Evolutionary conservation across 2,888 invertebrate genomes (phyloP).

Genomic region (Eupithecia insigniata): DNA sequence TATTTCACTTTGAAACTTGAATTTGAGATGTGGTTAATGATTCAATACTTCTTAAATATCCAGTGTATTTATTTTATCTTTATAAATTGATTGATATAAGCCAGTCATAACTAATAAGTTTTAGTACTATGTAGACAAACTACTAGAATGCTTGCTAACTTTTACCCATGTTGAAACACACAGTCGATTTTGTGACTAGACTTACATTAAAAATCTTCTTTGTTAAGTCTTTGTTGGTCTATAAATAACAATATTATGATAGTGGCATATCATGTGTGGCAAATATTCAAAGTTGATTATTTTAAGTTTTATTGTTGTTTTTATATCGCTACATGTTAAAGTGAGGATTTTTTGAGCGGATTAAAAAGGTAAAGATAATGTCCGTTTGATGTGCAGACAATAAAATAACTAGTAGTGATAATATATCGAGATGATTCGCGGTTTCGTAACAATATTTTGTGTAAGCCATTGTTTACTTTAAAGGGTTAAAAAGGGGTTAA

Average conservation of each 20-base stretch:
- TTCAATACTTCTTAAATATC: not conserved
- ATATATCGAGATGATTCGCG: conserved; percentile 56
- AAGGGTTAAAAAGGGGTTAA: conserved; percentile 18
- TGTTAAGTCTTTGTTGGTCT: not conserved
- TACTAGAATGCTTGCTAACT: not conserved
- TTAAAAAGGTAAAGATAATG: not conserved
- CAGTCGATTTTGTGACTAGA: not conserved
- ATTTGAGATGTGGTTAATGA: not conserved
- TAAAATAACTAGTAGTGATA: conserved; percentile 51
- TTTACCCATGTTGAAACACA: not conserved
- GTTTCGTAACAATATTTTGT: conserved; percentile 45
- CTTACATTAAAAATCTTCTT: not conserved
- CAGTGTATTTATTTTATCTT: not conserved
- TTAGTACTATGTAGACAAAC: not conserved
- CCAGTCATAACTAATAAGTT: not conserved
- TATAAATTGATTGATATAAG: not conserved
- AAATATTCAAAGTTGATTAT: not conserved
- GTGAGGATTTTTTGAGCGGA: not conserved
- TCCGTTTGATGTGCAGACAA: conserved; percentile 31
- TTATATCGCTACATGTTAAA: not conserved
- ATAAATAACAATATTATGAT: not conserved
- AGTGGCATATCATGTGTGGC: not conserved
- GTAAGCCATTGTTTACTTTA: conserved; percentile 29
- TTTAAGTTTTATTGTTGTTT: not conserved
- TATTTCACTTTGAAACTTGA: not conserved